Percentiles rank a stretch among this genome's conserved stretches.
These are phyloP conservation scores for Ophthalmolycus amberensis DNA, from an alignment of 2,113 vertebrate species.

Conservation along the genomic window DNA sequence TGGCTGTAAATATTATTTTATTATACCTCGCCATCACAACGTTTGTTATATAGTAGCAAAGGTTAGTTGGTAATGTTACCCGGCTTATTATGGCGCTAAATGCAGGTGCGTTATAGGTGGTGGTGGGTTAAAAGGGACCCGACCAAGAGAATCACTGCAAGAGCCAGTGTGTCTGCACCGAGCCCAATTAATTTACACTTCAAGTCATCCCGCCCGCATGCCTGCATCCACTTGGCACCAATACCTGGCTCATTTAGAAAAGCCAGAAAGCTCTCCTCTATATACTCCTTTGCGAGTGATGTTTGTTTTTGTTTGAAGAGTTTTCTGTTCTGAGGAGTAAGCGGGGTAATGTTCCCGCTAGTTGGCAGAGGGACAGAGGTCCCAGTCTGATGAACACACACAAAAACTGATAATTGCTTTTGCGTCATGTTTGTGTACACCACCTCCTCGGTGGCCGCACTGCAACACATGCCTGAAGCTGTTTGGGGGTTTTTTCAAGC, in stretches of 20 bases:
- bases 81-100: conserved; percentile 58
- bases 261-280: background rate
- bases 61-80: conserved; percentile 70
- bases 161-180: conserved; percentile 44
- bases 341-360: background rate
- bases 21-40: conserved; percentile 51
- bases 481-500: background rate
- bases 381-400: background rate
- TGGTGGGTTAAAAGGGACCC: conserved; percentile 42
- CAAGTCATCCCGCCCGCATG: conserved; percentile 36
- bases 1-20: conserved; percentile 78
- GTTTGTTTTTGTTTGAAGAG: conserved; percentile 1
- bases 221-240: conserved; percentile 13
- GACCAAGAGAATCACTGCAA: conserved; percentile 46
- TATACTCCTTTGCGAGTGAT: background rate
- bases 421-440: background rate
- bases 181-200: conserved; percentile 62
- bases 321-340: background rate
- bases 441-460: background rate
- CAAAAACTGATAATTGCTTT: conserved; percentile 38
- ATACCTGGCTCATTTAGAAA: conserved; percentile 1
- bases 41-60: conserved; percentile 70
- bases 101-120: conserved; percentile 44
- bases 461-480: conserved; percentile 24
- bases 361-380: background rate